These are phyloP conservation scores for Drosophila atripex DNA, from an alignment of 2,888 invertebrate species.

Conservation along the genomic window DNA sequence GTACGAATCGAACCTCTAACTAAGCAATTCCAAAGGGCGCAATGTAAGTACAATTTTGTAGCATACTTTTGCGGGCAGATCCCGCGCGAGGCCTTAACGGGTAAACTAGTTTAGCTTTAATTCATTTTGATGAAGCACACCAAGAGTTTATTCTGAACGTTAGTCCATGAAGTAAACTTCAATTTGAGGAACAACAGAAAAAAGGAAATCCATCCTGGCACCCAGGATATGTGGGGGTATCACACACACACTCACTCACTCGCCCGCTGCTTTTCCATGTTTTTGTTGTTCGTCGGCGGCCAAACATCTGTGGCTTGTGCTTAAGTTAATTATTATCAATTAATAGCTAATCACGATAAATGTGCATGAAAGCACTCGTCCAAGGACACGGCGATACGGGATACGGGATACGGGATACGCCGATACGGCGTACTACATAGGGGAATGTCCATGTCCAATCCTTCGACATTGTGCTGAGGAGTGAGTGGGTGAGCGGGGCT, in stretches of 20 bases:
- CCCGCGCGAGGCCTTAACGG: slow-evolving; percentile 7
- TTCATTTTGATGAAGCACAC: slow-evolving; percentile 2
- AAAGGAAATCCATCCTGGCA: slow-evolving; percentile 15
- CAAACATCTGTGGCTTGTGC: slow-evolving; percentile 69
- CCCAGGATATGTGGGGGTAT: background rate
- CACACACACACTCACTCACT: background rate
- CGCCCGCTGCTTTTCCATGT: background rate
- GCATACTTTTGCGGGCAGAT: slow-evolving; percentile 23
- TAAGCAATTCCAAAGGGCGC: background rate
- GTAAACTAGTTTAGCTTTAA: background rate
- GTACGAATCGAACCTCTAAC: background rate
- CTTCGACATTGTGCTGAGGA: background rate
- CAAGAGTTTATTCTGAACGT: background rate
- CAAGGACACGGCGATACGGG: slow-evolving; percentile 33
- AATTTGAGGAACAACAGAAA: background rate
- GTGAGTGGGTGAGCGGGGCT: background rate
- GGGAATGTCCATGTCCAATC: slow-evolving; percentile 9
- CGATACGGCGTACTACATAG: slow-evolving; percentile 5
- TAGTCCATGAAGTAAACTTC: background rate
- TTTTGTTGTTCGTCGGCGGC: slow-evolving; percentile 20
- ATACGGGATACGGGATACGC: background rate
- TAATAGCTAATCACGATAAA: slow-evolving; percentile 78
- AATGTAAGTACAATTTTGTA: slow-evolving; percentile 5
- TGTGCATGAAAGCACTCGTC: slow-evolving; percentile 68
- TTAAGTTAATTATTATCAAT: slow-evolving; percentile 79